phyloP scores from a whole-genome alignment of 2,113 vertebrate genomes.

The Psilopsiagon aymara region DNA sequence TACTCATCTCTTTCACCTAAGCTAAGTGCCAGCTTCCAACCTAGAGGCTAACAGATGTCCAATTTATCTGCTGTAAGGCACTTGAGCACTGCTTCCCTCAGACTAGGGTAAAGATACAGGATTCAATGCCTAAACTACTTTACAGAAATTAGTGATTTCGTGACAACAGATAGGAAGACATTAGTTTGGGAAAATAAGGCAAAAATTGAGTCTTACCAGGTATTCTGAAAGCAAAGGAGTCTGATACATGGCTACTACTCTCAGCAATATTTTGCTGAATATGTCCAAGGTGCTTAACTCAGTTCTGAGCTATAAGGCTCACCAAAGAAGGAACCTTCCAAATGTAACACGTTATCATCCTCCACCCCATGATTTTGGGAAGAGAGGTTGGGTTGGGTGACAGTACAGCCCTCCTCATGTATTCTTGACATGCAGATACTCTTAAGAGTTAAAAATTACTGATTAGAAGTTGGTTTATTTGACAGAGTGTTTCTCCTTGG shows the following conservation, averaged over 20 bases:
- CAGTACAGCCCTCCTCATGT: neutral
- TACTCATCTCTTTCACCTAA: slow-evolving; percentile 66
- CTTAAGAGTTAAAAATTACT: neutral
- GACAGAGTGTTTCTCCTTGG: neutral
- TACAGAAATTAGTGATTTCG: neutral
- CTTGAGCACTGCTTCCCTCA: neutral
- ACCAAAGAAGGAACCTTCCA: neutral
- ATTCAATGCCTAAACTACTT: neutral
- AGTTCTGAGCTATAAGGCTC: neutral
- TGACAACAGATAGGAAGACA: neutral
- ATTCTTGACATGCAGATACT: neutral
- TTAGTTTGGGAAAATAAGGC: neutral
- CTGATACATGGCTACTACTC: neutral
- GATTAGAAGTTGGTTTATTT: neutral
- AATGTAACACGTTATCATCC: neutral
- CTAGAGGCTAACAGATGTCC: neutral
- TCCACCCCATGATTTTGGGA: neutral
- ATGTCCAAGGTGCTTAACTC: neutral
- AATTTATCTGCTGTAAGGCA: slow-evolving; percentile 15
- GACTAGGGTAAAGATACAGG: neutral
- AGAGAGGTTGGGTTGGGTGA: neutral
- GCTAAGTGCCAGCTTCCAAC: slow-evolving; percentile 41
- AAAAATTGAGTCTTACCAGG: neutral
- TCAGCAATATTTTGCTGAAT: neutral
- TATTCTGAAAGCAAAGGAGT: neutral